Evolutionary conservation across 2,797 vertebrate species (phyloP), one percentile per base, ranked within the genome.

Genomic region (Liasis olivaceus): DNA sequence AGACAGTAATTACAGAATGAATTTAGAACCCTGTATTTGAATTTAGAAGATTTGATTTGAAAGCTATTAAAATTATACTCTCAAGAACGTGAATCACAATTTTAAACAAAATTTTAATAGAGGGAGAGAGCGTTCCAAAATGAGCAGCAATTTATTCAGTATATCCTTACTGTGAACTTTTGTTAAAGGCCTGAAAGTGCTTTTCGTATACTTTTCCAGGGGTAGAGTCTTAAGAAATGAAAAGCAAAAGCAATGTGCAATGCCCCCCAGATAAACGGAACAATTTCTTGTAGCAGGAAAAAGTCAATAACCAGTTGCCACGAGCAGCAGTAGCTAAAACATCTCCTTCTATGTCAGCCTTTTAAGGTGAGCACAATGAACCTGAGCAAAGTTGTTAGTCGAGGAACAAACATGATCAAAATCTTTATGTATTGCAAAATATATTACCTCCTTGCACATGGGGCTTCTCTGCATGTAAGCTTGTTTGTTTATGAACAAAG

Each of bases 1-100:
- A 62, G 42, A 31, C 59, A 56, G 58, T 93, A 63, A 90, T 87
- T 87, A 87, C 15, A 56, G 8, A 81, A 88, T 81, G 64, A 87
- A 81, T 90, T 92, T 77, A 72, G 56, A 90, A 86, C 88, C 88
- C 14, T 63, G 28, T 66, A 42, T 85, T 89, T 92, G 63, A 92
- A 86, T 58, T 59, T 69, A n/a, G 54, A 59, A 69, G 62, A 66
- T 89, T 85, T 64, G 58, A 92, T 92, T 85, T 86, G 31, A 59
- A 92, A 89, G 62, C 87, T 63, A 86, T 92, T 86, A 89, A 86
- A 85, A 91, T 51, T 58, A 31, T 92, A 77, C 59, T 84, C 42
- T 47, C 54, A 51, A 89, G 87, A 91, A 60, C 51, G 28, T 31
- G 69, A 88, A 92, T 64, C 72, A 84, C 72, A 89, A 56, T 56